Conservation (phyloP, 2,888 invertebrate genomes). For the Poecilobothrus nobilitatus region DNA sequence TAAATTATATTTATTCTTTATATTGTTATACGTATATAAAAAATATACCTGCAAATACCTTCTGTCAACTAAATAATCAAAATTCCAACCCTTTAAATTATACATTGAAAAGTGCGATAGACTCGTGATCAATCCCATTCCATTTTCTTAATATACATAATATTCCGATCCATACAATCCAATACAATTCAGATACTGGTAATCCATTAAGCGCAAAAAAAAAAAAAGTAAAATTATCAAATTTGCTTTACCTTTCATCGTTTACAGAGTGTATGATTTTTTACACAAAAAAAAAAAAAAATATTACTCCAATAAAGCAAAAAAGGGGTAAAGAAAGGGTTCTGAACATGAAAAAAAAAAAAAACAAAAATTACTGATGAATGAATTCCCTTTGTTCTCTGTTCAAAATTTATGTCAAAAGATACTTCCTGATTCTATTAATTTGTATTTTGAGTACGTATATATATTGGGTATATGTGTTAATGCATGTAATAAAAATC, state of each 20-base stretch:
- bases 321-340: not conserved
- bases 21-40: no score
- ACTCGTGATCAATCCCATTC: not conserved
- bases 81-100: not conserved
- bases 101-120: not conserved
- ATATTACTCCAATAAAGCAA: not conserved
- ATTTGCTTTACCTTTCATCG: not conserved
- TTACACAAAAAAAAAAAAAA: not conserved
- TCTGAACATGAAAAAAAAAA: not conserved
- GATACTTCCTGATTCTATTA: not conserved
- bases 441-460: not conserved
- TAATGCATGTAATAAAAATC: constrained; percentile 1
- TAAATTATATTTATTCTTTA: no score
- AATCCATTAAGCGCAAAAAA: not conserved
- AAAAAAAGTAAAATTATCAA: not conserved
- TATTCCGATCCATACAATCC: not conserved
- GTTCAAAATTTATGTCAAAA: not conserved
- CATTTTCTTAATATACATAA: no score
- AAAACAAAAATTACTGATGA: not conserved
- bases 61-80: no score
- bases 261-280: not conserved
- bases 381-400: not conserved
- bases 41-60: no score
- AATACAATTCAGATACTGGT: not conserved
- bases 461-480: not conserved